Base-by-base conservation (phyloP, 2,113 vertebrate genomes). In the Elaphurus davidianus region DNA sequence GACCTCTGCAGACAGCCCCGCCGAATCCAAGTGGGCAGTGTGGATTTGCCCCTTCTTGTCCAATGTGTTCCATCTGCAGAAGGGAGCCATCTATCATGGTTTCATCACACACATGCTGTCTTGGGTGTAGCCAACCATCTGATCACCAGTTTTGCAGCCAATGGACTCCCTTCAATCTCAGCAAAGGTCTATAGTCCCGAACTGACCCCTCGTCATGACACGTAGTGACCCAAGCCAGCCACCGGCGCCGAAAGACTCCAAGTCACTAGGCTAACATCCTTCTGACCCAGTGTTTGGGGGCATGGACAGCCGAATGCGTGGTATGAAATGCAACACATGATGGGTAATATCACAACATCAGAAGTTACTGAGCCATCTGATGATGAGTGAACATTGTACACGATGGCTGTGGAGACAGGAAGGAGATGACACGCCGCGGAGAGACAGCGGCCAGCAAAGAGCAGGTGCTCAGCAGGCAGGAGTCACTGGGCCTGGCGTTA, bases 391-490 rank as follows among this genome's bases (percentile, higher is more conserved):
- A 5, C 50, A 5, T 19, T 15, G 40, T 47, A 12, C 4, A 1
- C 0, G 45, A 47, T 0, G 4, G 45, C 1, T 8, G 19, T 6
- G 59, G 36, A 16, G 79, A 55, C 3, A 14, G 3, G 5, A 57
- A 16, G 14, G 36, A 43, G 45, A 45, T 3, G 12, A 7, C 1
- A 3, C 0, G 3, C 9, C 0, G 1, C 0, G 1, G 2, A 11
- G 2, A 11, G 16, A 52, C 23, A 0, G 55, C 2, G 57, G 30
- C 36, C 1, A 2, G 28, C 25, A 28, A 0, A 1, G 0, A 6
- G 55, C 40, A 17, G 19, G 40, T 5, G 0, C 60, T 21, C 71
- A 25, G 1, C 28, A 17, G 5, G 23, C 5, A 2, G 9, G 23
- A 27, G 55, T 7, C 5, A 28, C 0, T 1, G 12, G 27, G 17